A percentile compares a stretch with the other conserved stretches of the same genome.
Conservation (phyloP, 2,797 vertebrate genomes). For the Balearica regulorum region DNA sequence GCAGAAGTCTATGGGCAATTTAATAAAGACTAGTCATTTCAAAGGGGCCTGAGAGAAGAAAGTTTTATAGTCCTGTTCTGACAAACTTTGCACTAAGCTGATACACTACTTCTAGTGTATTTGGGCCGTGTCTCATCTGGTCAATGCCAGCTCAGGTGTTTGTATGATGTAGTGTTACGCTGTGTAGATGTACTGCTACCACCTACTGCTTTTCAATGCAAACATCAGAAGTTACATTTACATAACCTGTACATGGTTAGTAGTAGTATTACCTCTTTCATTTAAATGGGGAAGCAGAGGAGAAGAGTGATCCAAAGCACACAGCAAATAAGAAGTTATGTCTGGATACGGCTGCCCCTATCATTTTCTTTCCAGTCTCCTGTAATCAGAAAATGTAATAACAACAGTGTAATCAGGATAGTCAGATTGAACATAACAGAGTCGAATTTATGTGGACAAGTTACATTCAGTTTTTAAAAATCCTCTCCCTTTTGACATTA, state of each 20-base stretch:
- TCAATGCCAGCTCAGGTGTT: neutral
- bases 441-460: neutral
- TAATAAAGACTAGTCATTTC: neutral
- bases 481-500: neutral
- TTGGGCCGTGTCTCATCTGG: neutral
- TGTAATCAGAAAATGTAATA: neutral
- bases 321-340: neutral
- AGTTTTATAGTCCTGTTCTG: neutral
- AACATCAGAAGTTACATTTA: neutral
- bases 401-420: neutral
- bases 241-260: neutral
- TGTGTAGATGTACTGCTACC: neutral
- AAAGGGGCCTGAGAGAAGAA: neutral
- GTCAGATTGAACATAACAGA: neutral
- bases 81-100: neutral
- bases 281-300: neutral
- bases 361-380: neutral
- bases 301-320: neutral
- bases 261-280: neutral
- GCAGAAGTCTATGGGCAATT: neutral
- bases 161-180: rapidly evolving
- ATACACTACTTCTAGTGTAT: neutral
- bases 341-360: neutral
- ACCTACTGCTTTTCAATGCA: neutral
- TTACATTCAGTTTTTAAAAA: neutral